These are phyloP conservation scores for Aurelia coerulea DNA, from an alignment of 30 jellyfish, hydroid and myxozoan genomes.

Conservation along the genomic window DNA sequence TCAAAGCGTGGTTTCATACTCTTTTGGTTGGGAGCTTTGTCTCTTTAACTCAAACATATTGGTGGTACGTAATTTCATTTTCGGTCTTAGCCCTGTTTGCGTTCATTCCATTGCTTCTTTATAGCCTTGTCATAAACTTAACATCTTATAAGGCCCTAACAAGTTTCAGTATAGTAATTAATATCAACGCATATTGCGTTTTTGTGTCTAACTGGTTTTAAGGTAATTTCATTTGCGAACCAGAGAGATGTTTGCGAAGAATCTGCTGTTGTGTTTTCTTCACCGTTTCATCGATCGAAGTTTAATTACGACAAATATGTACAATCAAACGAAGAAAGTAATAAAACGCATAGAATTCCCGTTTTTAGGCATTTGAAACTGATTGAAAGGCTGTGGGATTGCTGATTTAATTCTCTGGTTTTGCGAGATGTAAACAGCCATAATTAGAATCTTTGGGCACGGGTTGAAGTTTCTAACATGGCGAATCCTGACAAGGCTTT, in stretches of 20 bases:
- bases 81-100: constrained; percentile 2
- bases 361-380: constrained; percentile 52
- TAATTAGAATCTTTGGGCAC: constrained; percentile 46
- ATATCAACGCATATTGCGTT: not conserved
- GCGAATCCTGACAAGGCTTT: constrained; percentile 19
- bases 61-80: constrained; percentile 64
- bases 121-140: not conserved
- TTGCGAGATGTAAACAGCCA: constrained; percentile 44
- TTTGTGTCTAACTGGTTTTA: constrained; percentile 45
- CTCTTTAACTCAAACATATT: constrained; percentile 48
- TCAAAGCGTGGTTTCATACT: constrained; percentile 43
- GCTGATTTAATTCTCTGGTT: constrained; percentile 64
- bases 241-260: constrained; percentile 11
- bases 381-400: constrained; percentile 63
- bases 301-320: constrained; percentile 16
- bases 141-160: not conserved
- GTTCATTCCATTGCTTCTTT: constrained; percentile 20
- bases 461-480: constrained; percentile 41
- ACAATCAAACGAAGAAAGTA: constrained; percentile 18
- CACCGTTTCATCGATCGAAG: not conserved
- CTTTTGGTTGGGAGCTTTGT: constrained; percentile 50
- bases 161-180: not conserved
- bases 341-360: constrained; percentile 30
- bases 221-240: constrained; percentile 36
- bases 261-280: not conserved